These are phyloP conservation scores for Odontesthes bonariensis DNA, from an alignment of 2,113 vertebrate species.

Conservation along the genomic window DNA sequence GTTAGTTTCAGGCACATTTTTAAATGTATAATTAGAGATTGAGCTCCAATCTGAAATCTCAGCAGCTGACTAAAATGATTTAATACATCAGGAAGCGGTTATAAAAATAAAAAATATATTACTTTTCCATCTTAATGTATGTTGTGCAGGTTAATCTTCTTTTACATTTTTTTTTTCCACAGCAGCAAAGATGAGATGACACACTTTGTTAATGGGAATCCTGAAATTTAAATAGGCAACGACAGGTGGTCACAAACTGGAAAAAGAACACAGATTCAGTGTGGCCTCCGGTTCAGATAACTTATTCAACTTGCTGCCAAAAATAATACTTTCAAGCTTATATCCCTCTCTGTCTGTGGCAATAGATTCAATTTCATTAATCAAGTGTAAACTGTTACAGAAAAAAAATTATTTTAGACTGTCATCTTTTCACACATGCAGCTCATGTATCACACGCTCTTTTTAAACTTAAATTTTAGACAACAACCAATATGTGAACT, in stretches of 20 bases:
- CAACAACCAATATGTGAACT: conserved; percentile 71
- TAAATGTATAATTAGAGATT: too few species aligned
- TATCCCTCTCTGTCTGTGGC: neutral
- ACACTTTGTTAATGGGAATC: conserved; percentile 4
- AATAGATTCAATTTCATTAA: neutral
- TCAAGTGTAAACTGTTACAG: neutral
- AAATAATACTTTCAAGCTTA: conserved; percentile 1
- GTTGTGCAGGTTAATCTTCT: neutral
- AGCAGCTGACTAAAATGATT: too few species aligned
- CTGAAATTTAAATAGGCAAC: neutral
- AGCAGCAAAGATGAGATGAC: neutral
- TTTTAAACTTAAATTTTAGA: conserved; percentile 24
- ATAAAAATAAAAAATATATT: too few species aligned
- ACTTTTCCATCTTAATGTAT: too few species aligned
- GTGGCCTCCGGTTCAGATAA: too few species aligned
- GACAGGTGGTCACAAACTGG: conserved; percentile 5
- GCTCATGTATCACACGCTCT: conserved; percentile 29
- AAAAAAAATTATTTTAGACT: neutral
- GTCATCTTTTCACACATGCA: conserved; percentile 29
- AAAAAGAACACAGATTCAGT: neutral
- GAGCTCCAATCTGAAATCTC: too few species aligned
- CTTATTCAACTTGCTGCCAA: neutral
- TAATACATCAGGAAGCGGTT: too few species aligned
- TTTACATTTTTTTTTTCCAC: neutral
- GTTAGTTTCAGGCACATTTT: too few species aligned